Base-by-base conservation (phyloP, 2,888 invertebrate genomes). In the Tromatobia lineatoria region DNA sequence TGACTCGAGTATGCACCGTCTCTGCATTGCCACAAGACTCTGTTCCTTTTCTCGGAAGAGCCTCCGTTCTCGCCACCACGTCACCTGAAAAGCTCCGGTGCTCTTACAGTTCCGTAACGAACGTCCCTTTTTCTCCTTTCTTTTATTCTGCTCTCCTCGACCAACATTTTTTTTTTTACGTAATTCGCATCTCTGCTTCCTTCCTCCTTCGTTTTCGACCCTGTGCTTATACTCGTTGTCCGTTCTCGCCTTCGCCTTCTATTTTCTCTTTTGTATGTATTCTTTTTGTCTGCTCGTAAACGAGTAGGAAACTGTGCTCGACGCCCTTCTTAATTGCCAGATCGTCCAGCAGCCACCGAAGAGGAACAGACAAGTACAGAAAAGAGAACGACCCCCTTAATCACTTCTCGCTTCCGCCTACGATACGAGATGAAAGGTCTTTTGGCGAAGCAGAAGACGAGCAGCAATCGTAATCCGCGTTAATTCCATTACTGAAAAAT, bases 91-190 rank as follows among this genome's bases (percentile, higher is more conserved):
- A 76, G 66, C 78, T 47, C 29, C 50, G 69, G 69, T 10, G 47
- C 61, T 76, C 79, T 34, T 15, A 11, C 61, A 70, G 70, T 42
- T 79, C 70, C 52, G 70, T 84, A 84, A 85, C 80, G 83, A 85
- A 81, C 57, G 64, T 71, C 74, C 75, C 52, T 66, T 29, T 69
- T 67, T 45, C 61, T 73, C 59, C 1, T 69, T 52, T 34, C 61
- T 73, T 61, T 38, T 52, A 76, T 76, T 80, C 54, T 25, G 7
- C 50, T 82, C 54, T 78, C 15, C 29, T 61, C 34, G 73, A 20
- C 52, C 45, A 50, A 59, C 29, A 25, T 10, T 15, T 20, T 45
- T 66, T 42, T 66, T 23, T 42, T 42, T 2, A 20, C 29, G 59
- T 45, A 42, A 42, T 42, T 66, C 42, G 23, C 38, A 20, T 38